These are phyloP conservation scores for Syrista parreyssii DNA, from an alignment of 2,888 invertebrate species.

Conservation along the genomic window DNA sequence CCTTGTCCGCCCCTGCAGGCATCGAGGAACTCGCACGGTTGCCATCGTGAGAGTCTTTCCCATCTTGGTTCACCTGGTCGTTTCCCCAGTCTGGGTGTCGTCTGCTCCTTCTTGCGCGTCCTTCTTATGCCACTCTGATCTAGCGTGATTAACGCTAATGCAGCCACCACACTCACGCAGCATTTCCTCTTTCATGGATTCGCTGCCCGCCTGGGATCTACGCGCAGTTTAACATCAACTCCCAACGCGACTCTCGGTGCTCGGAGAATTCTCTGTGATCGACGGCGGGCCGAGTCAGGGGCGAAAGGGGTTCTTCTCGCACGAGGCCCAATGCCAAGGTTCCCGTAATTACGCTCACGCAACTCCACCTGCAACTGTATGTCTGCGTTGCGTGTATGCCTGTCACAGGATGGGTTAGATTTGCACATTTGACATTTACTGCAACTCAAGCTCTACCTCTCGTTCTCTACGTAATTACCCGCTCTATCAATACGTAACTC, in stretches of 20 bases:
- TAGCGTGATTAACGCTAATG: conserved; percentile 7
- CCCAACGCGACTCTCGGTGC: background rate
- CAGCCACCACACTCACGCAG: background rate
- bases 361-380: conserved; percentile 7
- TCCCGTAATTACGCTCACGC: conserved; percentile 33
- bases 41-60: conserved; percentile 14
- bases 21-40: background rate
- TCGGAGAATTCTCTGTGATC: background rate
- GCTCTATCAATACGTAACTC: too few species aligned
- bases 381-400: background rate
- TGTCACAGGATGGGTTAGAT: background rate
- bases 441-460: background rate
- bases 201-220: conserved; percentile 25
- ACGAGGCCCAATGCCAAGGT: conserved; percentile 36
- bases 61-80: conserved; percentile 10
- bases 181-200: conserved; percentile 14
- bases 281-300: background rate
- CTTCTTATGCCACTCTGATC: conserved; percentile 11
- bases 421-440: background rate
- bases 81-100: conserved; percentile 13
- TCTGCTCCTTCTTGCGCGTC: conserved; percentile 20
- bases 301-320: background rate
- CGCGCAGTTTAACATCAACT: conserved; percentile 33
- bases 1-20: background rate
- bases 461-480: background rate